Evolutionary conservation across 2,113 vertebrate genomes (phyloP), one percentile per base, ranked within the genome.

Genomic region (Rutilus rutilus): DNA sequence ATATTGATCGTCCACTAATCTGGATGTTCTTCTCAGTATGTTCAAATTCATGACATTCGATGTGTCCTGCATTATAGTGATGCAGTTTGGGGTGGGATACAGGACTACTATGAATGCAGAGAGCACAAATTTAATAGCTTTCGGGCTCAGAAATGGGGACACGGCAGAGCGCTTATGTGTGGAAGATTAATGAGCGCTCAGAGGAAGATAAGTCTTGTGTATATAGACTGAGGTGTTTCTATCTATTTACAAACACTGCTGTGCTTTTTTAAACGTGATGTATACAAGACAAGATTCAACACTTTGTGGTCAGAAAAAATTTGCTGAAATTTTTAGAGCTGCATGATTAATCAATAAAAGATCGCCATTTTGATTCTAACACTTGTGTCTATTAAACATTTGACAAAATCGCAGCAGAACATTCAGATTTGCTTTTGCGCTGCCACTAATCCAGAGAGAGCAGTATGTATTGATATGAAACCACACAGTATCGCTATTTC

Each of bases 11-110:
- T 33, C 17, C 17, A 54, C 75, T 77, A 19, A 19, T 77, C 75
- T 77, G 75, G 75, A 52, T 77, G 75, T 77, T 77, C 17, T 50
- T 52, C 75, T 9, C 47, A 27, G 14, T 77, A 54, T 8, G 17
- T 77, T 77, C 21, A 50, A 33, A 77, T 54, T 5, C 27, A 54
- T 54, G 27, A 33, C 75, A 12, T 77, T 77, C 27, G 15, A 19
- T 30, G 75, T 9, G 50, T 21, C 17, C 91, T 86, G 89, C 92
- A 79, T 91, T 92, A 83, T 85, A 91, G 92, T 93, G 92, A 90
- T 89, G 91, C 87, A 89, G 85, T 82, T 84, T 87, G 87, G 90
- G 90, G 91, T 92, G 47, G 76, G 87, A 93, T 93, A 92, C 92
- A 94, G 91, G 85, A 86, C 87, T 62, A 87, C 89, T 86, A 85